A percentile compares a stretch with the other conserved stretches of the same genome.
Conservation (phyloP, 2,113 vertebrate genomes). For the Coracopsis vasa region DNA sequence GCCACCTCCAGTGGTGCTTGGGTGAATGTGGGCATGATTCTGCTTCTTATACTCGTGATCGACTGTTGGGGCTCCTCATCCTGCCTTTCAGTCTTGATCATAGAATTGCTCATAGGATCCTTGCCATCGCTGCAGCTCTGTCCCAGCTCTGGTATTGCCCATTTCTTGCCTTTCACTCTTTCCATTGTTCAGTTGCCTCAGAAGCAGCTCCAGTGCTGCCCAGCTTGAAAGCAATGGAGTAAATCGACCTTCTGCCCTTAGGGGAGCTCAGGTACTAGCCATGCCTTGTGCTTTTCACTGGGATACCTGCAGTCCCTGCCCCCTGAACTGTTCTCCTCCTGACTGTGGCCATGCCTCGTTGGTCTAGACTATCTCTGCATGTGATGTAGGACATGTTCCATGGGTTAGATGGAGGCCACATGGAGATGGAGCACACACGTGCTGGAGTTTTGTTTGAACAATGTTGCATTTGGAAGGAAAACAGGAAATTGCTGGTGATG, state of each 20-base stretch:
- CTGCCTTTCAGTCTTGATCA: not conserved
- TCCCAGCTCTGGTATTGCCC: not conserved
- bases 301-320: not conserved
- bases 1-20: not conserved
- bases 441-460: not conserved
- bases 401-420: not conserved
- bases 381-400: not conserved
- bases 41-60: not conserved
- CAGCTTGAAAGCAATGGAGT: not conserved
- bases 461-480: not conserved
- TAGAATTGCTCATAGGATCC: not conserved
- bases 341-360: accelerated
- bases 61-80: not conserved
- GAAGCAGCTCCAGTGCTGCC: not conserved
- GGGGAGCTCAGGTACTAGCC: not conserved
- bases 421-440: not conserved
- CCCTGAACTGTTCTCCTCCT: not conserved
- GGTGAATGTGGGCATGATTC: not conserved
- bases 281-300: not conserved
- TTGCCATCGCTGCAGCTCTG: not conserved
- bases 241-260: not conserved
- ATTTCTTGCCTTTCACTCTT: not conserved
- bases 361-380: not conserved
- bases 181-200: not conserved
- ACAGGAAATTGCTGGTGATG: not conserved